Evolutionary conservation across 2,113 vertebrate genomes (phyloP).

Genomic region (Manacus vitellinus): DNA sequence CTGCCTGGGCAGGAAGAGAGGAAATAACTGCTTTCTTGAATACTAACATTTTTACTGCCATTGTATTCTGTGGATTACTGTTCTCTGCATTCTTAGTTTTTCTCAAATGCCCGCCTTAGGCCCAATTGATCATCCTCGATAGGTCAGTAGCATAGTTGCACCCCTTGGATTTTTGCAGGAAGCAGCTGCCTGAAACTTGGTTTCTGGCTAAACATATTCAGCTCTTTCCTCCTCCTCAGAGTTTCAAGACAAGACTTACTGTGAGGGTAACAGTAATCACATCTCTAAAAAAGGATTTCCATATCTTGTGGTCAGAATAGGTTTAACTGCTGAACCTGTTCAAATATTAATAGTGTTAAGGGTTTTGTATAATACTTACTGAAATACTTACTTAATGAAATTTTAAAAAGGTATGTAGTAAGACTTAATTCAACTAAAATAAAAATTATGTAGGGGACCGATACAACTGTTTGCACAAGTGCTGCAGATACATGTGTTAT

Average conservation of each 20-base stretch:
- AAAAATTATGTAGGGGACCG: neutral
- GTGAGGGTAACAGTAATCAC: neutral
- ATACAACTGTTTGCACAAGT: neutral
- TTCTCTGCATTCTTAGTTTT: neutral
- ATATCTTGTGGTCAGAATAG: neutral
- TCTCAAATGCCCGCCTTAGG: neutral
- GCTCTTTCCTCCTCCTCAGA: neutral
- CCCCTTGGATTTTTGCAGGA: neutral
- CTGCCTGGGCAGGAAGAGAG: neutral
- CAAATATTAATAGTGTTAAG: neutral
- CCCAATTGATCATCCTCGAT: neutral
- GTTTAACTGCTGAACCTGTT: neutral
- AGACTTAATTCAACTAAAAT: neutral
- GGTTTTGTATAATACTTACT: neutral
- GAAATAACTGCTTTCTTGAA: conserved; percentile 33
- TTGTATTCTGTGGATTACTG: neutral
- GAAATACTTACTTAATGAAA: neutral
- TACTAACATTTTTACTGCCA: conserved; percentile 11
- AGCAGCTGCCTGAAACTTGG: neutral
- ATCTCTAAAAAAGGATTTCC: neutral
- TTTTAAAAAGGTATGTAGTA: neutral
- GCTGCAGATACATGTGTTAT: neutral
- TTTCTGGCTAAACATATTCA: neutral
- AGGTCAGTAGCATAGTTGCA: neutral
- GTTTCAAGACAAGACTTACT: neutral